These are phyloP conservation scores for Triops cancriformis DNA, from an alignment of 1,140 invertebrate genomes.

Conservation along the genomic window DNA sequence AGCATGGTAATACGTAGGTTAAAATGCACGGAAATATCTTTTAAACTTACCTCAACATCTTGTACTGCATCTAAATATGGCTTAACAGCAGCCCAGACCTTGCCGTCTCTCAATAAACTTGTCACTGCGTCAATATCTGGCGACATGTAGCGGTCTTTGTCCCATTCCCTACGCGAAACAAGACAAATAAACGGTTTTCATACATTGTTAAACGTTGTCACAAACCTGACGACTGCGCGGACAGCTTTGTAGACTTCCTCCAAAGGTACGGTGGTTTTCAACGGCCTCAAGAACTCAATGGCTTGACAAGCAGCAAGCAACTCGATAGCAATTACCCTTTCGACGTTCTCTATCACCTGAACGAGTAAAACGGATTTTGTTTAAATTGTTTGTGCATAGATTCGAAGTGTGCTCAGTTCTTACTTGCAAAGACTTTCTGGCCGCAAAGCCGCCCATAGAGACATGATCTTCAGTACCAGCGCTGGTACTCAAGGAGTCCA, in stretches of 20 bases:
- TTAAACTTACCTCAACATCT: conserved; percentile 16
- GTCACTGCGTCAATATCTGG: conserved; percentile 56
- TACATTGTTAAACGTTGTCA: neutral
- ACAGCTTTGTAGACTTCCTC: conserved; percentile 60
- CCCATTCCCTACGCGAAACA: conserved; percentile 46
- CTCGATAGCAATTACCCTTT: conserved; percentile 61
- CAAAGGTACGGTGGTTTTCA: conserved; percentile 58
- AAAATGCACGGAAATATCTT: neutral
- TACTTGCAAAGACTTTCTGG: conserved; percentile 50
- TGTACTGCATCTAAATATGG: conserved; percentile 27
- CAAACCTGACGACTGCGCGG: conserved; percentile 45
- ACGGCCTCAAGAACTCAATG: conserved; percentile 60
- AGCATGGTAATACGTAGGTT: neutral
- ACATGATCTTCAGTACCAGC: conserved; percentile 70
- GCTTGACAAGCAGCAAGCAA: conserved; percentile 62
- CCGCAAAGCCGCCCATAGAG: conserved; percentile 64
- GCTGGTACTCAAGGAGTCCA: conserved; percentile 61
- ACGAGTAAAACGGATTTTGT: neutral
- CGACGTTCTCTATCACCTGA: conserved; percentile 57
- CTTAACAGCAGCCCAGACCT: conserved; percentile 47
- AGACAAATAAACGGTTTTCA: neutral
- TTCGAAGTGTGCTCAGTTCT: conserved; percentile 30
- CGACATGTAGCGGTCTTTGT: conserved; percentile 57
- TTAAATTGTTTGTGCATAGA: neutral
- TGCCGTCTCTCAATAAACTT: conserved; percentile 48